These are phyloP conservation scores for Phainopepla nitens DNA, from an alignment of 2,113 vertebrate species.

Conservation along the genomic window DNA sequence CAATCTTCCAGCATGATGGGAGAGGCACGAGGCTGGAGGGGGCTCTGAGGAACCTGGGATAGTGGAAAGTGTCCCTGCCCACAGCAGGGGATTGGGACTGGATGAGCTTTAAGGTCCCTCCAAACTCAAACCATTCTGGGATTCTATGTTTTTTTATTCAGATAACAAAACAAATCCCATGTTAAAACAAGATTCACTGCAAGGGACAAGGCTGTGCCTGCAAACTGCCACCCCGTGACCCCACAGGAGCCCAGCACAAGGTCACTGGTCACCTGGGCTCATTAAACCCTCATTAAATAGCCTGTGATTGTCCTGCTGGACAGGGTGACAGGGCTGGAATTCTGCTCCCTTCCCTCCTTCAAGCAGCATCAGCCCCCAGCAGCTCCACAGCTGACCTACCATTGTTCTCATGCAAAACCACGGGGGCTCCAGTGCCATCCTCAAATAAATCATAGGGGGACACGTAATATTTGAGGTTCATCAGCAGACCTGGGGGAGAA, in stretches of 20 bases:
- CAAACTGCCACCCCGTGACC: rapidly evolving
- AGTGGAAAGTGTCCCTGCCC: neutral
- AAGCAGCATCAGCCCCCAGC: neutral
- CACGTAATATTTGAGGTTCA: constrained; percentile 94
- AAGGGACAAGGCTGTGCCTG: neutral
- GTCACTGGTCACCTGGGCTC: neutral
- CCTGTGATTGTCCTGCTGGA: neutral
- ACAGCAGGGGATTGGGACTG: neutral
- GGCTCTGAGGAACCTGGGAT: neutral
- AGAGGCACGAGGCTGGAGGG: neutral
- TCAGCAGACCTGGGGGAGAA: constrained; percentile 82
- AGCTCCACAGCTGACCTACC: constrained; percentile 45
- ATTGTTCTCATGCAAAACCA: constrained; percentile 83
- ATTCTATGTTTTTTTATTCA: neutral
- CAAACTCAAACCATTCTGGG: neutral
- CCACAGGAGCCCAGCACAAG: neutral
- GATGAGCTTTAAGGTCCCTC: neutral
- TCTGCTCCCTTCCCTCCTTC: neutral
- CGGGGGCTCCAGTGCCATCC: constrained; percentile 80
- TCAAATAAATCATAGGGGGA: constrained; percentile 95
- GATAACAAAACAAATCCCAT: neutral
- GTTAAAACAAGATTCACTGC: neutral
- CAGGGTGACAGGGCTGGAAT: neutral
- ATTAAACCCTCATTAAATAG: neutral
- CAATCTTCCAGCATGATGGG: neutral